These are phyloP conservation scores for Ariolimax columbianus DNA, from an alignment of 2,888 invertebrate species.

Conservation along the genomic window DNA sequence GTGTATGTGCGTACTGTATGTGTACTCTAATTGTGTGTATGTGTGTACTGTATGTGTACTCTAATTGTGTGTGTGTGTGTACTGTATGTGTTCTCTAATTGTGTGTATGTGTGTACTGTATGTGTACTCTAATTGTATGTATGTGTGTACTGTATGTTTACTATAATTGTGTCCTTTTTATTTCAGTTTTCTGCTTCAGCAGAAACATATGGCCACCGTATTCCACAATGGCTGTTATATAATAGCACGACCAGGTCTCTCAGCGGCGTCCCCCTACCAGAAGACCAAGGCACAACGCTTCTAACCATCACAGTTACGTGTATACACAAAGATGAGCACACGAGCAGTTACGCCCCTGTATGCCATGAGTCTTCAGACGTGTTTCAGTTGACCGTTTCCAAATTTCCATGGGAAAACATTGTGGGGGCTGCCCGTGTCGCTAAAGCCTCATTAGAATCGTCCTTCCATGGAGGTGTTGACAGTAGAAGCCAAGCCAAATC, in stretches of 20 bases:
- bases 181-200: conserved; percentile 24
- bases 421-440: background rate
- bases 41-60: too few relatives aligned
- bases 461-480: background rate
- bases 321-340: background rate
- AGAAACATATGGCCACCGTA: conserved; percentile 13
- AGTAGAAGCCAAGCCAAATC: too few relatives aligned
- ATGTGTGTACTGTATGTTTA: too few relatives aligned
- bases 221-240: conserved; percentile 52
- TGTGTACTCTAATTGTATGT: too few relatives aligned
- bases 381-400: conserved; percentile 51
- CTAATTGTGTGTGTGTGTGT: too few relatives aligned
- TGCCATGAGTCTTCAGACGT: conserved; percentile 38
- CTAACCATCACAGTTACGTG: conserved; percentile 38
- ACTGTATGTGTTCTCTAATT: too few relatives aligned
- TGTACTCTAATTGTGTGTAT: too few relatives aligned
- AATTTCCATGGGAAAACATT: background rate
- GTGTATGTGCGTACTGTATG: too few relatives aligned
- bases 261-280: conserved; percentile 48
- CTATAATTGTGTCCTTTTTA: background rate
- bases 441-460: background rate
- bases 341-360: background rate
- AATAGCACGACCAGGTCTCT: conserved; percentile 38
- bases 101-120: too few relatives aligned
- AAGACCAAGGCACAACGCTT: conserved; percentile 36